Evolutionary conservation across 2,113 vertebrate species (phyloP).

Genomic region (Gulo gulo): DNA sequence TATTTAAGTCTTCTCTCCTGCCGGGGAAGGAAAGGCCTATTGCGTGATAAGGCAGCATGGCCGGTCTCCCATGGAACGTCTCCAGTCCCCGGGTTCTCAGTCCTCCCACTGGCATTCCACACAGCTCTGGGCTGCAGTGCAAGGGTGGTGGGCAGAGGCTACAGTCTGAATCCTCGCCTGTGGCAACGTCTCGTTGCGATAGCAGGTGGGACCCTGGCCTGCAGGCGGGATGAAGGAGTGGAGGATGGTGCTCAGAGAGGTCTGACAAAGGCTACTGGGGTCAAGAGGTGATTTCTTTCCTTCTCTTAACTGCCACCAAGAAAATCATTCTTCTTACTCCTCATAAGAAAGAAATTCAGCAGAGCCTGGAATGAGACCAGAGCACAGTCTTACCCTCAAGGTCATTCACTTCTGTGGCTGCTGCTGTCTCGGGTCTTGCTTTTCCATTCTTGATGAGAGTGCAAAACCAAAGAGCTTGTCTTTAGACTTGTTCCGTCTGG

Average conservation of each 20-base stretch:
- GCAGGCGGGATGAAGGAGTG: fast-evolving
- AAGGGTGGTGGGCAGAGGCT: background rate
- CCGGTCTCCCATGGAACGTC: background rate
- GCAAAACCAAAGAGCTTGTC: background rate
- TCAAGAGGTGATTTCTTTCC: background rate
- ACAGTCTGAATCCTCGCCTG: background rate
- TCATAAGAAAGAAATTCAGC: background rate
- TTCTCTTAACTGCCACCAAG: background rate
- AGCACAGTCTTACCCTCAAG: background rate
- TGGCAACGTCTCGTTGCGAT: background rate
- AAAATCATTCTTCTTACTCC: background rate
- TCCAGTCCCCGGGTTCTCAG: background rate
- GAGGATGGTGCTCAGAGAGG: background rate
- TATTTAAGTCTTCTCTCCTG: background rate
- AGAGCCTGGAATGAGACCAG: background rate
- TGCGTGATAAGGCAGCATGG: background rate
- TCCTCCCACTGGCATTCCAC: background rate
- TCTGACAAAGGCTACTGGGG: background rate
- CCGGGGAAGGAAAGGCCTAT: background rate
- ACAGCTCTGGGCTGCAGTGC: background rate
- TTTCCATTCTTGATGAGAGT: background rate
- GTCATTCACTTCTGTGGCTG: background rate
- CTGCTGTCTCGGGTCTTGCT: background rate
- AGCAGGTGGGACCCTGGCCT: background rate
- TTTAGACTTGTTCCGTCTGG: background rate